phyloP scores from a whole-genome alignment of 1,140 invertebrate genomes.

The Ceratosolen solmsi region DNA sequence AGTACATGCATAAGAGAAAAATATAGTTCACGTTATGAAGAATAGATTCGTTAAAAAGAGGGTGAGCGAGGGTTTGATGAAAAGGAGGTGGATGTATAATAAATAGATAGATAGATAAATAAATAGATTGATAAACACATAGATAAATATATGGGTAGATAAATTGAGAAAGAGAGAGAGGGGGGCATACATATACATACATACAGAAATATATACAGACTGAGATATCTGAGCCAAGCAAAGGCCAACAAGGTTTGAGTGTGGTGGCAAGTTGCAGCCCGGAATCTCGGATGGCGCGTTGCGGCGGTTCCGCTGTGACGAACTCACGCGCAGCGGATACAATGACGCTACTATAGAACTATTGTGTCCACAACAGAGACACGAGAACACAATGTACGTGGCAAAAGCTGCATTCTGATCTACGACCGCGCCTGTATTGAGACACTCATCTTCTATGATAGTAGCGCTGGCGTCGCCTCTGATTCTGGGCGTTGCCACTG shows the following conservation, averaged over 20 bases:
- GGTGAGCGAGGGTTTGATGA: too few species aligned
- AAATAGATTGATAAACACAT: too few species aligned
- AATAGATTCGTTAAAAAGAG: not conserved
- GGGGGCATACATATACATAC: not conserved
- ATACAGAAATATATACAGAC: not conserved
- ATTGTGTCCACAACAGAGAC: not conserved
- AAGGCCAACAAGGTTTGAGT: not conserved
- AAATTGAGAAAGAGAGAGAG: constrained; percentile 1
- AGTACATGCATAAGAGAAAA: not conserved
- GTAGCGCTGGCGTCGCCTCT: not conserved
- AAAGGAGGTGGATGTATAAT: too few species aligned
- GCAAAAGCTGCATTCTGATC: constrained; percentile 26
- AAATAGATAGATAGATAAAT: too few species aligned
- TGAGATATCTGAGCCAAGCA: not conserved
- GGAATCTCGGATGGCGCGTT: not conserved
- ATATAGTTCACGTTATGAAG: too few species aligned
- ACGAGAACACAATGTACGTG: constrained; percentile 3
- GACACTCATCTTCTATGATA: not conserved
- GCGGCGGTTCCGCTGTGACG: not conserved
- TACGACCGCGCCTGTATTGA: not conserved
- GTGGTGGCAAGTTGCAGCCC: not conserved
- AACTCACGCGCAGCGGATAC: not conserved
- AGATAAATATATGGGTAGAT: too few species aligned
- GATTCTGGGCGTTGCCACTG: too few species aligned
- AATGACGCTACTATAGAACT: not conserved